Evolutionary conservation across 64 coral and sea anemone genomes (phyloP).

Genomic region (Astreopora myriophthalma): DNA sequence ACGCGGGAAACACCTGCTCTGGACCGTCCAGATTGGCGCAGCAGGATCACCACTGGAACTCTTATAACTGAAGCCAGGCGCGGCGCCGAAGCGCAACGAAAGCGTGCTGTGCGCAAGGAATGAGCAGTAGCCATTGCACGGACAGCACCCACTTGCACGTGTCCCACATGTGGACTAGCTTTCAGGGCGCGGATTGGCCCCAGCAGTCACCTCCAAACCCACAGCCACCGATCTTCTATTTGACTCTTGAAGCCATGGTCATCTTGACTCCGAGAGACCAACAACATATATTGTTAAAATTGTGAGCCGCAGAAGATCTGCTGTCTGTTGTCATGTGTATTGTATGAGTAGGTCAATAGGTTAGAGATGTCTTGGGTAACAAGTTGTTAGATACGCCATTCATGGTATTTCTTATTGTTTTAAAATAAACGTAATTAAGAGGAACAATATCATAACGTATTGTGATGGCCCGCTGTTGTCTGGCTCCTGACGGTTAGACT

Average conservation of each 20-base stretch:
- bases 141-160: background rate
- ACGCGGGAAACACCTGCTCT: background rate
- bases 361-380: no score
- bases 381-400: no score
- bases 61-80: background rate
- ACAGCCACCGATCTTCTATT: no score
- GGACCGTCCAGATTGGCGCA: background rate
- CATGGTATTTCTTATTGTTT: no score
- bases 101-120: background rate
- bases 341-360: no score
- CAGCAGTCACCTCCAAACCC: background rate
- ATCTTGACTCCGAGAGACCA: background rate
- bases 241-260: background rate
- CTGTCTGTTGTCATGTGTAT: no score
- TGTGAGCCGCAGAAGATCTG: no score
- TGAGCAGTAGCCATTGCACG: background rate
- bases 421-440: no score
- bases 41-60: background rate
- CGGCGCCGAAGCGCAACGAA: background rate
- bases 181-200: background rate
- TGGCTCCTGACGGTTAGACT: no score
- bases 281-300: no score
- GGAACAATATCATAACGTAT: no score
- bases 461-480: no score
- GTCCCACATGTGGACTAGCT: background rate